phyloP scores from a whole-genome alignment of 2,797 vertebrate species.

The Sciurus carolinensis region DNA sequence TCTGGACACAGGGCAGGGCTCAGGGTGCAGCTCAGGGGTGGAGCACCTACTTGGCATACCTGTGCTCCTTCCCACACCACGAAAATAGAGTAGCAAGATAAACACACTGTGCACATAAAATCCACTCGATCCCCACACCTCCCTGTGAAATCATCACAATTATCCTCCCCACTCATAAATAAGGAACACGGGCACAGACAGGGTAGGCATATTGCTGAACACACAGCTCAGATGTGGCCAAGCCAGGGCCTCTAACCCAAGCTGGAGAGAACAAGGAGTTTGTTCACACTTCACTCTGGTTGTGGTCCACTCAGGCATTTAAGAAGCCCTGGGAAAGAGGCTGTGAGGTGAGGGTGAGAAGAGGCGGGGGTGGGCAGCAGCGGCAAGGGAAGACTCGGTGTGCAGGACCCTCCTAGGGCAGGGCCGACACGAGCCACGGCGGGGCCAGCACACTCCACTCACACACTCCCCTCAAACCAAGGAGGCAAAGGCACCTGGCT shows the following conservation, averaged over 20 bases:
- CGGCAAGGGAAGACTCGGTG: rapidly evolving
- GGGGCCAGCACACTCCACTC: too few relatives aligned
- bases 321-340: neutral
- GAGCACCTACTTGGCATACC: neutral
- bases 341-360: rapidly evolving
- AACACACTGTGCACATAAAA: neutral
- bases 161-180: too few relatives aligned
- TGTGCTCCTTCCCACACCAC: too few relatives aligned
- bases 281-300: too few relatives aligned
- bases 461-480: neutral
- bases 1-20: neutral
- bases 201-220: too few relatives aligned
- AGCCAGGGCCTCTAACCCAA: neutral
- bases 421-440: rapidly evolving
- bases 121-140: rapidly evolving
- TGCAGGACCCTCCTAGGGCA: neutral
- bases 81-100: neutral
- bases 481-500: rapidly evolving
- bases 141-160: rapidly evolving
- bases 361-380: rapidly evolving
- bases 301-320: rapidly evolving
- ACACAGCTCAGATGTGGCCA: neutral
- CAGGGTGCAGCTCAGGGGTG: too few relatives aligned
- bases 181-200: neutral
- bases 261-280: too few relatives aligned